Conservation (phyloP, 2,113 vertebrate genomes). For the Urocolius indicus region DNA sequence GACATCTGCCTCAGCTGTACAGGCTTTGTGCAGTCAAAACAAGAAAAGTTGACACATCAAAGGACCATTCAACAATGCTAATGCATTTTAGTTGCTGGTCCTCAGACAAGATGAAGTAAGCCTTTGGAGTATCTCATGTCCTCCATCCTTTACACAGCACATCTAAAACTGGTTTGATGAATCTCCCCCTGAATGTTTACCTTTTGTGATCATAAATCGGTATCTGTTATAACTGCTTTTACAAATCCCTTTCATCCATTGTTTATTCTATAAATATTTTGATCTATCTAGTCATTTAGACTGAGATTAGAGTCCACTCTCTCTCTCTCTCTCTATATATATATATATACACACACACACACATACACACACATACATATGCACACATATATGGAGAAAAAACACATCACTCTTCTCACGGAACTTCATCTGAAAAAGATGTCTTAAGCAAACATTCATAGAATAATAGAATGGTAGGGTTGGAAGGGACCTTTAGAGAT, state of each 20-base stretch:
- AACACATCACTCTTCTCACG: accelerated
- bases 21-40: neutral
- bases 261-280: neutral
- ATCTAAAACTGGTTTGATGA: neutral
- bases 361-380: neutral
- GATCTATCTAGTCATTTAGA: neutral
- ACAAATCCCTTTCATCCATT: neutral
- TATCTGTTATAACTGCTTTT: neutral
- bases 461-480: too few species aligned
- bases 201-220: neutral
- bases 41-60: neutral
- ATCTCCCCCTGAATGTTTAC: neutral
- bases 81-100: neutral
- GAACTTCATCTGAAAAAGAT: neutral
- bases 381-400: neutral
- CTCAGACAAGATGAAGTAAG: neutral
- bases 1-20: neutral
- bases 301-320: neutral
- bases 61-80: neutral
- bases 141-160: neutral
- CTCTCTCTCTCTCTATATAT: too few species aligned
- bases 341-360: neutral
- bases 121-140: neutral
- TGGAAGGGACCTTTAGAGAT: too few species aligned
- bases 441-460: neutral